Conservation (phyloP, 2,797 vertebrate genomes). For the Phrynocephalus forsythii region DNA sequence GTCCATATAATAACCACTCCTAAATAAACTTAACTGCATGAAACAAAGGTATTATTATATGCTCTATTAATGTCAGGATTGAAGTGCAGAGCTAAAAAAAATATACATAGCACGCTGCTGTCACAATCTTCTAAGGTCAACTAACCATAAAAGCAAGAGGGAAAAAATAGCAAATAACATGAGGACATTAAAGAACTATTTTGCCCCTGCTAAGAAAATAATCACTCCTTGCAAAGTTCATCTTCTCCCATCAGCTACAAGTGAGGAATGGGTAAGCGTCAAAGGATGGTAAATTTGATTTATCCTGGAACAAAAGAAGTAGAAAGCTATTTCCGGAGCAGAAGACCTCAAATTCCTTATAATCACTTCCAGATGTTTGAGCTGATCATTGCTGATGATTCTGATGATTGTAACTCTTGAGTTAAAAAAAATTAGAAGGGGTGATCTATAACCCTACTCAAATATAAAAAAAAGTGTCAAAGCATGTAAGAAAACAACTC, state of each 20-base stretch:
- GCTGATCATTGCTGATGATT: conserved; percentile 32
- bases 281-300: conserved; percentile 25
- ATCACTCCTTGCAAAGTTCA: conserved; percentile 1
- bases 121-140: conserved; percentile 7
- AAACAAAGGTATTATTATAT: conserved; percentile 27
- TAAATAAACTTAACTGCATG: conserved; percentile 11
- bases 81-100: conserved; percentile 1
- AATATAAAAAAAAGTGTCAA: conserved; percentile 34
- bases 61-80: background rate
- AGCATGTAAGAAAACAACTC: conserved; percentile 38
- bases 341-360: conserved; percentile 41
- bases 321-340: conserved; percentile 27
- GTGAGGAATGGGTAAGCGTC: background rate
- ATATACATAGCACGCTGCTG: accelerated
- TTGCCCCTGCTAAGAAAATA: conserved; percentile 8
- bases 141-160: background rate
- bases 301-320: background rate
- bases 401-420: conserved; percentile 45
- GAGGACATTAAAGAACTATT: background rate
- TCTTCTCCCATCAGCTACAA: background rate
- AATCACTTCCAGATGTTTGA: conserved; percentile 25
- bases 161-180: background rate
- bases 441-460: conserved; percentile 32
- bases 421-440: conserved; percentile 32
- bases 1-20: conserved; percentile 19